Evolutionary conservation across 64 coral and sea anemone genomes (phyloP).

Genomic region (Stylophora pistillata): DNA sequence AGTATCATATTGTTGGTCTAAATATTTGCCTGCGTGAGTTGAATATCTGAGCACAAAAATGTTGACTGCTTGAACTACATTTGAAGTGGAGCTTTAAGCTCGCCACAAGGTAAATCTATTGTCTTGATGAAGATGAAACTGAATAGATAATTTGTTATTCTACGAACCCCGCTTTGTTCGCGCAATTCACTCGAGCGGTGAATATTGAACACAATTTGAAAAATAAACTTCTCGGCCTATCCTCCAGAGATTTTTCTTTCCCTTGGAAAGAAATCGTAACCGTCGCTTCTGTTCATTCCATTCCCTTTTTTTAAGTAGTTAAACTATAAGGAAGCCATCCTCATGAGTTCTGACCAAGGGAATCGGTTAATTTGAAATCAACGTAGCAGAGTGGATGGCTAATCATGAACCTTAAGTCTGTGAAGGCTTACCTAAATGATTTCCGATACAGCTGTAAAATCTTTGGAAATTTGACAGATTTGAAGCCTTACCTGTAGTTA

Average conservation of each 20-base stretch:
- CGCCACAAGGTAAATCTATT: not conserved
- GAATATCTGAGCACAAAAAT: not conserved
- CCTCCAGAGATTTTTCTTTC: too few species aligned
- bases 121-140: not conserved
- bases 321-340: too few species aligned
- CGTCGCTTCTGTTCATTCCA: too few species aligned
- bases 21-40: not conserved
- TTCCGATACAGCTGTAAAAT: not conserved
- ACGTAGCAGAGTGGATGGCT: too few species aligned
- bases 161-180: not conserved
- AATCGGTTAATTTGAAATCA: too few species aligned
- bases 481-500: not conserved
- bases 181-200: not conserved
- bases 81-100: not conserved
- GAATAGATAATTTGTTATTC: not conserved
- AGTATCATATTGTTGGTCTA: not conserved
- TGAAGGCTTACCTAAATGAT: too few species aligned
- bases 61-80: not conserved
- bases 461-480: too few species aligned
- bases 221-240: too few species aligned
- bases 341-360: too few species aligned
- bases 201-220: not conserved
- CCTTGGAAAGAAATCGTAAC: too few species aligned
- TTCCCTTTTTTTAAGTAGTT: too few species aligned
- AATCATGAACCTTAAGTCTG: too few species aligned